Evolutionary conservation across 2,113 vertebrate species (phyloP).

Genomic region (Amblyopsis rosae): DNA sequence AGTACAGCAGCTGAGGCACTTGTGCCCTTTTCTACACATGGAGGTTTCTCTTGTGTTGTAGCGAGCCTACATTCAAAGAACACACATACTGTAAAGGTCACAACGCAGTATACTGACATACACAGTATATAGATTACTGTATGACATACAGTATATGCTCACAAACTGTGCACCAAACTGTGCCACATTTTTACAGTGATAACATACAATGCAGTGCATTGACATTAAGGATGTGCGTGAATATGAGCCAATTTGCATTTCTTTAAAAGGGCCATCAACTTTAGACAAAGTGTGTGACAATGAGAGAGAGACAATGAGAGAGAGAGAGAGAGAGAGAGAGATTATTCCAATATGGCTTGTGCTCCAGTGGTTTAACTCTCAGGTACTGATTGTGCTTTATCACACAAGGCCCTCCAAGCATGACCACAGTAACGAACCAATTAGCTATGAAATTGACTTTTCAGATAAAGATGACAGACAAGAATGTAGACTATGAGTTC

Average conservation of each 20-base stretch:
- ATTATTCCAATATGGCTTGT: constrained; percentile 49
- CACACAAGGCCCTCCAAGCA: constrained; percentile 58
- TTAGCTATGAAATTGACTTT: constrained; percentile 81
- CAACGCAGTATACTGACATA: too few relatives aligned
- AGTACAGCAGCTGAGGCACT: constrained; percentile 58
- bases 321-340: constrained; percentile 37
- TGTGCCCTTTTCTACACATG: constrained; percentile 35
- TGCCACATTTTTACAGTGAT: too few relatives aligned
- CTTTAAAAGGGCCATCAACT: background rate
- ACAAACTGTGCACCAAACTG: too few relatives aligned
- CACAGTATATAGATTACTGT: too few relatives aligned
- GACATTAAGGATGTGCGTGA: too few relatives aligned
- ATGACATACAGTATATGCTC: too few relatives aligned
- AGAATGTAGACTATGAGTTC: constrained; percentile 50
- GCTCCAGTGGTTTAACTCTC: constrained; percentile 52
- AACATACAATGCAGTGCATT: too few relatives aligned
- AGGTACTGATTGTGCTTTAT: constrained; percentile 71
- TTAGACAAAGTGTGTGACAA: constrained; percentile 19
- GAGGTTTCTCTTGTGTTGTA: constrained; percentile 21
- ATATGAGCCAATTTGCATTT: too few relatives aligned
- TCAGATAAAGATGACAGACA: constrained; percentile 61
- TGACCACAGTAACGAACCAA: constrained; percentile 76
- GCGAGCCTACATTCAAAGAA: background rate
- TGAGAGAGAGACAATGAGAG: constrained; percentile 27
- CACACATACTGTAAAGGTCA: too few relatives aligned